Percentiles rank a stretch among this genome's conserved stretches.
Evolutionary conservation across 2,113 vertebrate genomes (phyloP).

Genomic region (Anarrhichthys ocellatus): DNA sequence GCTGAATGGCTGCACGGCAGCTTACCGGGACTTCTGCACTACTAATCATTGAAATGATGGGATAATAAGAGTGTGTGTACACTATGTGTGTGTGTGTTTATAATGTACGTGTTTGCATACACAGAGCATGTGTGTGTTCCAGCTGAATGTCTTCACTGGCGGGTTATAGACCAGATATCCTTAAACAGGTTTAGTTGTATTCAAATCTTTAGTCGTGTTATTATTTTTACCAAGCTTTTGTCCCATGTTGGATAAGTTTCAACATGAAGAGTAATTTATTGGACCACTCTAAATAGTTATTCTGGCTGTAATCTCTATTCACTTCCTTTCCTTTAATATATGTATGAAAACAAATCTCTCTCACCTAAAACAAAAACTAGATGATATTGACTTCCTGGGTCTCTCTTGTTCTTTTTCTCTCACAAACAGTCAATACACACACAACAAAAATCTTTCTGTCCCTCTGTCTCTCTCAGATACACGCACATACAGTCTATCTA

Average conservation of each 20-base stretch:
- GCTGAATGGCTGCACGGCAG: slow-evolving; percentile 78
- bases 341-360: slow-evolving; percentile 9
- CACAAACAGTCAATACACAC: slow-evolving; percentile 59
- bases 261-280: neutral
- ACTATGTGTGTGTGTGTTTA: slow-evolving; percentile 21
- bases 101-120: slow-evolving; percentile 37
- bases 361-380: neutral
- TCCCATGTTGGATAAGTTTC: neutral
- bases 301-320: neutral
- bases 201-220: slow-evolving; percentile 12
- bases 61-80: slow-evolving; percentile 59
- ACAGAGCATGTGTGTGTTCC: slow-evolving; percentile 20
- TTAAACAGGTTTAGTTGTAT: neutral
- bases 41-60: slow-evolving; percentile 79
- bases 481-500: slow-evolving; percentile 59
- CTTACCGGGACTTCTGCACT: slow-evolving; percentile 65
- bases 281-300: neutral
- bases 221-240: neutral
- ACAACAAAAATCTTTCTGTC: slow-evolving; percentile 48
- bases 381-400: slow-evolving; percentile 48
- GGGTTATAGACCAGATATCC: neutral
- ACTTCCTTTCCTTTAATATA: neutral
- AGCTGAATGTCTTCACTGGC: slow-evolving; percentile 10
- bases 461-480: slow-evolving; percentile 54
- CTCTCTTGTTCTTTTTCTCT: slow-evolving; percentile 58